These are phyloP conservation scores for Mormyrus hasselquistii DNA, from an alignment of 2,797 vertebrate genomes.

Conservation along the genomic window DNA sequence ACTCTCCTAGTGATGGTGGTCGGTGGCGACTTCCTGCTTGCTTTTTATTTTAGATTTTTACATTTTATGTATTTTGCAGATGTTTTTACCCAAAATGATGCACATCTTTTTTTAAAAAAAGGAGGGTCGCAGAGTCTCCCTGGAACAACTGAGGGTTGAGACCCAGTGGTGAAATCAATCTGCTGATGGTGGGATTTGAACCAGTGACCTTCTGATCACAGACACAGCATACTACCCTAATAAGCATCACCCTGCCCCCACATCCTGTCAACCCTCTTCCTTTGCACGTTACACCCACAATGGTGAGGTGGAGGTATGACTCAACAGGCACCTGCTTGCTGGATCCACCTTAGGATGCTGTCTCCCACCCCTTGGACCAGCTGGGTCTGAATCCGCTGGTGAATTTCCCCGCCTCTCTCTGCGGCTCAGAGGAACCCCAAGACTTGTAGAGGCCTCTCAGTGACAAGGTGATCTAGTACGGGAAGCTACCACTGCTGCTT, in stretches of 20 bases:
- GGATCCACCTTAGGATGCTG: neutral
- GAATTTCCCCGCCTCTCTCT: neutral
- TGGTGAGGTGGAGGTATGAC: neutral
- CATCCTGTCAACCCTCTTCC: neutral
- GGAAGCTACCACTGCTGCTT: neutral
- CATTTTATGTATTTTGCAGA: neutral
- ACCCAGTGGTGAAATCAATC: neutral
- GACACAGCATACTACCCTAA: neutral
- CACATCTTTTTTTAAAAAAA: neutral
- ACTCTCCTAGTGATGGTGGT: neutral
- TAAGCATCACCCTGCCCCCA: neutral
- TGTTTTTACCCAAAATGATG: neutral
- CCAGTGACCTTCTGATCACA: neutral
- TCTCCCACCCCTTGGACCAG: neutral
- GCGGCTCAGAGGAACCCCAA: neutral
- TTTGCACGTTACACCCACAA: neutral
- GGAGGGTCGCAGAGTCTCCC: neutral
- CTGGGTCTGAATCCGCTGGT: neutral
- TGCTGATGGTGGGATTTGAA: neutral
- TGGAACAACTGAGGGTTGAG: neutral
- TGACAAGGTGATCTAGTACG: constrained; percentile 1
- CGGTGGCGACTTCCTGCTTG: neutral
- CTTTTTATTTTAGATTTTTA: neutral
- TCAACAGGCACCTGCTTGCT: neutral
- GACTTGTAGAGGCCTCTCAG: neutral